A percentile compares a stretch with the other conserved stretches of the same genome.
Evolutionary conservation across 2,797 vertebrate genomes (phyloP).

Genomic region (Lagocephalus sceleratus): DNA sequence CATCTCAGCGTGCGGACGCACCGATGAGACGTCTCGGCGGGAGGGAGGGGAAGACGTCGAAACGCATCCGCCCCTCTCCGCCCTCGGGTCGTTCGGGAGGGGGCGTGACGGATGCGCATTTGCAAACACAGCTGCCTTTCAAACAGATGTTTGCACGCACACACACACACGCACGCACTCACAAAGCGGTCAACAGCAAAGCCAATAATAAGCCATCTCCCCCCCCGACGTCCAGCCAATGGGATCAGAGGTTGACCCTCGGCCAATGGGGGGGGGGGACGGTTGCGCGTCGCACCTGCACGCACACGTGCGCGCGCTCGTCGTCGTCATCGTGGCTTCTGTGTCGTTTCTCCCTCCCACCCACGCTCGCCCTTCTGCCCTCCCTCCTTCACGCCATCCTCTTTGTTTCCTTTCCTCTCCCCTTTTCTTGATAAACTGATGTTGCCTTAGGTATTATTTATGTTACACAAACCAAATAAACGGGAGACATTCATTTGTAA

Average conservation of each 20-base stretch:
- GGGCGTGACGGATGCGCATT: constrained; percentile 28
- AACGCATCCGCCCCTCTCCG: constrained; percentile 20
- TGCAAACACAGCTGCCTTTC: constrained; percentile 54
- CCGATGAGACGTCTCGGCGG: constrained; percentile 11
- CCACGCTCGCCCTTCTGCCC: constrained; percentile 20
- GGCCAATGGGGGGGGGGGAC: constrained; percentile 38
- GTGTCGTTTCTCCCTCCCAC: constrained; percentile 25
- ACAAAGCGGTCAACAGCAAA: neutral
- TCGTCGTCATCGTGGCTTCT: constrained; percentile 36
- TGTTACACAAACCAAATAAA: constrained; percentile 81
- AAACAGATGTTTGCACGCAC: constrained; percentile 30
- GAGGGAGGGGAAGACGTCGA: constrained; percentile 25
- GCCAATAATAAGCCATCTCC: constrained; percentile 60
- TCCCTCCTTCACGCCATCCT: constrained; percentile 13
- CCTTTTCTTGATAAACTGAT: constrained; percentile 55
- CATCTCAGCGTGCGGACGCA: constrained; percentile 4
- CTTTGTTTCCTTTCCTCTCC: constrained; percentile 15
- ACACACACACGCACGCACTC: constrained; percentile 10
- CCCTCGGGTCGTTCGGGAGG: constrained; percentile 12
- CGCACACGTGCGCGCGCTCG: constrained; percentile 11
- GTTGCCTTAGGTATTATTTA: constrained; percentile 82
- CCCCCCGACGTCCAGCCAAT: constrained; percentile 54
- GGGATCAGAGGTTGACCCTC: constrained; percentile 22
- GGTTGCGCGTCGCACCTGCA: constrained; percentile 43
- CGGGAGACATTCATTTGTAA: constrained; percentile 62